A percentile compares a stretch with the other conserved stretches of the same genome.
phyloP scores from a whole-genome alignment of 2,888 invertebrate genomes.

The Argyra leucocephala region DNA sequence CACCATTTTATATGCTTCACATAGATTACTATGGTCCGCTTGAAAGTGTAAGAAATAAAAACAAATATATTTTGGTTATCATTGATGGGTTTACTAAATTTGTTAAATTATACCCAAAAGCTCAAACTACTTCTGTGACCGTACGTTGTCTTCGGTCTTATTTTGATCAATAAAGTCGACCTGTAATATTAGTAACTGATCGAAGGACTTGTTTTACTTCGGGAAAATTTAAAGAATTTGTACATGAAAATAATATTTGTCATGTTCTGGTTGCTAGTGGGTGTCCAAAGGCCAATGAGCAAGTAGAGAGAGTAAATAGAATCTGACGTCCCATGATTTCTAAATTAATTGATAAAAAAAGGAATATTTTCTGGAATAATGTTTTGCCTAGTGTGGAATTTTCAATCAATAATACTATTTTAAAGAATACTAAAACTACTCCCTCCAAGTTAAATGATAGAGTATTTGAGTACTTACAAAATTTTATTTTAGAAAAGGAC shows the following conservation, averaged over 20 bases:
- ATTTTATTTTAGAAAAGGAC: neutral
- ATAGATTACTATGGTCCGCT: constrained; percentile 20
- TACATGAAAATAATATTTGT: constrained; percentile 17
- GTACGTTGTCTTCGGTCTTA: constrained; percentile 20
- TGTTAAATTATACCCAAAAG: constrained; percentile 17
- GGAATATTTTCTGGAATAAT: constrained; percentile 14
- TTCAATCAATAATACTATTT: constrained; percentile 27
- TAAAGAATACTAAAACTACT: constrained; percentile 26
- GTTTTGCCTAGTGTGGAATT: constrained; percentile 24
- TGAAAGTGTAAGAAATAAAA: constrained; percentile 17
- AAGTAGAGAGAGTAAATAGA: constrained; percentile 25
- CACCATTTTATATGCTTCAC: constrained; percentile 26
- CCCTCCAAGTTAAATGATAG: constrained; percentile 26
- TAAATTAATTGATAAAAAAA: constrained; percentile 14
- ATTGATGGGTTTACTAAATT: constrained; percentile 21
- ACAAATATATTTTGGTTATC: constrained; percentile 17
- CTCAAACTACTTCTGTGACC: constrained; percentile 25
- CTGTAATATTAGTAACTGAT: constrained; percentile 23
- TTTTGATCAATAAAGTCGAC: constrained; percentile 23
- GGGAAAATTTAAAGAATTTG: constrained; percentile 22
- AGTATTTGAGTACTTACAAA: constrained; percentile 19
- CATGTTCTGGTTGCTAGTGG: constrained; percentile 22
- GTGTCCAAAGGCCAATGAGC: constrained; percentile 25
- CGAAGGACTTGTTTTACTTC: constrained; percentile 25
- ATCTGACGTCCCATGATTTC: constrained; percentile 24